Conservation (phyloP, 64 coral and sea anemone genomes). For the Dendrophyllia cribrosa region DNA sequence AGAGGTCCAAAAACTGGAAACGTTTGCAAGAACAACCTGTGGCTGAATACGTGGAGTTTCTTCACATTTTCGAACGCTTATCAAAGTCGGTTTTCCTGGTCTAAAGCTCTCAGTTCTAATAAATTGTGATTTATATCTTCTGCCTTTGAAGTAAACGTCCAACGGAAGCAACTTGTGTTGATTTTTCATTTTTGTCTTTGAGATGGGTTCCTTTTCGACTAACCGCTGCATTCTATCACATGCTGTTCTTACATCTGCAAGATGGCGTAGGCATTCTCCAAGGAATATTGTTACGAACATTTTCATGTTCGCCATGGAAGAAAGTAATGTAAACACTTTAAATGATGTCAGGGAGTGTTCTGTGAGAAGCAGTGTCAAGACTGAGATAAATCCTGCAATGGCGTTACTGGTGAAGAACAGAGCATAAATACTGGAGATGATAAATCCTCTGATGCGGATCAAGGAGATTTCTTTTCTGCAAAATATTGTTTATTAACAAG, state of each 20-base stretch:
- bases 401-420: not conserved
- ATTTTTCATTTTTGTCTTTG: not conserved
- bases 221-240: not conserved
- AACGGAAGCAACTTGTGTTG: too few species aligned
- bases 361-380: constrained; percentile 38
- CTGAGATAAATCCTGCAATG: constrained; percentile 14
- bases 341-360: constrained; percentile 40
- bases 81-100: not conserved
- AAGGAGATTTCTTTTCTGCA: constrained; percentile 25
- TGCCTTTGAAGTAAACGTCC: not conserved
- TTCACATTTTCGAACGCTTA: not conserved
- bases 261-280: not conserved
- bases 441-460: constrained; percentile 15
- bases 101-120: not conserved
- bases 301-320: not conserved
- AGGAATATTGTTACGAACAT: too few species aligned
- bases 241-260: not conserved
- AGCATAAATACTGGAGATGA: constrained; percentile 7
- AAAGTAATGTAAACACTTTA: constrained; percentile 51
- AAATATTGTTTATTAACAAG: not conserved
- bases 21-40: not conserved
- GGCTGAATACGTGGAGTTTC: not conserved
- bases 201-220: not conserved
- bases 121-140: not conserved
- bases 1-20: constrained; percentile 9